phyloP scores from a whole-genome alignment of 2,888 invertebrate species.

The Palloptera scutellata region DNA sequence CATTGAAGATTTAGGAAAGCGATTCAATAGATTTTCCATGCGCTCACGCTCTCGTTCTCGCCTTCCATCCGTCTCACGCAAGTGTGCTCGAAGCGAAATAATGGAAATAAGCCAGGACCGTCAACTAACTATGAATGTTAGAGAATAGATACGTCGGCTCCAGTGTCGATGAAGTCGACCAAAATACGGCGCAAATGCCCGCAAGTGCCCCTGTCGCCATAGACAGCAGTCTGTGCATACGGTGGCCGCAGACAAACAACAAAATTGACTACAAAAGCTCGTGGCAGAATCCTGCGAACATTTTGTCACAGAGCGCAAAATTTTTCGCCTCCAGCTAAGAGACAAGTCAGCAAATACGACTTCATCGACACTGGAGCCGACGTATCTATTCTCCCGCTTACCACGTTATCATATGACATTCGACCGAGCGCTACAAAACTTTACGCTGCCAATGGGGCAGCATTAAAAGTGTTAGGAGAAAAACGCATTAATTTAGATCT shows the following conservation, averaged over 20 bases:
- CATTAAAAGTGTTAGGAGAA: too few species aligned
- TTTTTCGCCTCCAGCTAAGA: slow-evolving; percentile 12
- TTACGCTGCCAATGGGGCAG: too few species aligned
- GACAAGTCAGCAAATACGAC: slow-evolving; percentile 5
- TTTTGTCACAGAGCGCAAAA: neutral
- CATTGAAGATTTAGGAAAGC: too few species aligned
- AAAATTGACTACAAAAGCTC: slow-evolving; percentile 5
- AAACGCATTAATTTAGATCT: too few species aligned
- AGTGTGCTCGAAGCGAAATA: neutral
- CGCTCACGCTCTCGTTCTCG: slow-evolving; percentile 19
- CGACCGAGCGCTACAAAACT: too few species aligned
- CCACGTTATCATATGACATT: too few species aligned
- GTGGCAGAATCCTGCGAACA: neutral
- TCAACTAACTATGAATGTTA: neutral
- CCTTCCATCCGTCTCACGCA: neutral
- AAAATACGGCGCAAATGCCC: slow-evolving; percentile 11
- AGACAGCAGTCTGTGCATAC: neutral
- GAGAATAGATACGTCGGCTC: neutral
- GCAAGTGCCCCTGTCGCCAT: slow-evolving; percentile 13
- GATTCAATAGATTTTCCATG: too few species aligned
- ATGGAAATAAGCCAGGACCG: neutral
- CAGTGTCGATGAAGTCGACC: slow-evolving; percentile 22
- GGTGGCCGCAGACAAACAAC: neutral
- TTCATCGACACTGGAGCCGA: too few species aligned
- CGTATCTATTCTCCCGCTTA: too few species aligned